These are phyloP conservation scores for Dissostichus mawsoni DNA, from an alignment of 2,113 vertebrate genomes.

Conservation along the genomic window DNA sequence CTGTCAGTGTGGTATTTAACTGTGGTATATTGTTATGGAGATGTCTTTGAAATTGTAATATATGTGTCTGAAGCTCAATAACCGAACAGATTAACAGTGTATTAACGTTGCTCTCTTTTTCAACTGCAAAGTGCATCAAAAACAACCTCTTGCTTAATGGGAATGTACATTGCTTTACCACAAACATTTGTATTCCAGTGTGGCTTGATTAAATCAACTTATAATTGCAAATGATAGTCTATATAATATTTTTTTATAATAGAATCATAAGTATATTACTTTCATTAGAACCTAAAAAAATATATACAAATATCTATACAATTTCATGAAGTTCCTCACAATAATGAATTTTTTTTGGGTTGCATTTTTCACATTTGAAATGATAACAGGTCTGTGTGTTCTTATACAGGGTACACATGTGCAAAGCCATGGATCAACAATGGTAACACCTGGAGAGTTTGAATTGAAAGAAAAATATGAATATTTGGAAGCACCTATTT, in stretches of 20 bases:
- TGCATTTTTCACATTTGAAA: conserved; percentile 11
- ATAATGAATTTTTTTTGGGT: background rate
- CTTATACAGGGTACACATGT: conserved; percentile 35
- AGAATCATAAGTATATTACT: too few species aligned
- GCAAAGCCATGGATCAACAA: conserved; percentile 45
- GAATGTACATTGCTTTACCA: conserved; percentile 12
- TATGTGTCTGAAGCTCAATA: conserved; percentile 48
- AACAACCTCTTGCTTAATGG: conserved; percentile 44
- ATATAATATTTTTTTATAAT: too few species aligned
- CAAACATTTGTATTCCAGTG: conserved; percentile 3
- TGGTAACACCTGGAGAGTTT: conserved; percentile 27
- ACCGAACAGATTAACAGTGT: conserved; percentile 28
- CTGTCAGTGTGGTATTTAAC: conserved; percentile 70
- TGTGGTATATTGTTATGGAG: conserved; percentile 67
- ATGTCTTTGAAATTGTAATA: conserved; percentile 57
- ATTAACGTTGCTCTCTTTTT: conserved; percentile 23
- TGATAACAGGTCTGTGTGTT: conserved; percentile 10
- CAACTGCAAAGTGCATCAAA: conserved; percentile 60
- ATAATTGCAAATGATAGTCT: background rate
- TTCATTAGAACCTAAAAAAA: too few species aligned
- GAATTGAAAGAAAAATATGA: conserved; percentile 17
- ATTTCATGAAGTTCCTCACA: conserved; percentile 1
- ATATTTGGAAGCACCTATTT: conserved; percentile 27
- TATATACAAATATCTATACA: background rate
- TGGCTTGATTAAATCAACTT: conserved; percentile 10